These are phyloP conservation scores for Chalcosyrphus nemorum DNA, from an alignment of 2,888 invertebrate genomes.

Conservation along the genomic window DNA sequence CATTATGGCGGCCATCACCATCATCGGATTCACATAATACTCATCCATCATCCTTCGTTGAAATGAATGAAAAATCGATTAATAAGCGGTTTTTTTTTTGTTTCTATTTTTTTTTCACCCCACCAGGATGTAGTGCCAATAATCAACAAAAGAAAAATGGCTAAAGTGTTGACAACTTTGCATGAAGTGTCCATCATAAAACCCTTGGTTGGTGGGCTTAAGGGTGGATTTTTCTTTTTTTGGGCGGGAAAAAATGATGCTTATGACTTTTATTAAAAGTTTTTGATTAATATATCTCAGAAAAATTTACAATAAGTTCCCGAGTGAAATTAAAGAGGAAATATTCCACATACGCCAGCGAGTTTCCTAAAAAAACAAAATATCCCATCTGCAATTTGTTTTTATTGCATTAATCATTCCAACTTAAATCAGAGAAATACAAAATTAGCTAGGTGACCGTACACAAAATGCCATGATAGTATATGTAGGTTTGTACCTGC, in stretches of 20 bases:
- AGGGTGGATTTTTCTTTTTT: too few relatives aligned
- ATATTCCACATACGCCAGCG: slow-evolving; percentile 37
- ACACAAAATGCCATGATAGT: too few relatives aligned
- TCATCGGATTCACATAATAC: slow-evolving; percentile 32
- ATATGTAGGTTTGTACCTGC: slow-evolving; percentile 16
- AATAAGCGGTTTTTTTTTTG: slow-evolving; percentile 10
- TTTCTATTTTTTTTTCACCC: too few relatives aligned
- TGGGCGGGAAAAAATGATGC: background rate
- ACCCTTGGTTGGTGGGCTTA: background rate
- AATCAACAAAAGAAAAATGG: slow-evolving; percentile 19
- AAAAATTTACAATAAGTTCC: background rate
- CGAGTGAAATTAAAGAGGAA: background rate
- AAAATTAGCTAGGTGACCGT: slow-evolving; percentile 24
- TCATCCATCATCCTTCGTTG: slow-evolving; percentile 38
- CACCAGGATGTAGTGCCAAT: slow-evolving; percentile 5
- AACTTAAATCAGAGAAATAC: slow-evolving; percentile 21
- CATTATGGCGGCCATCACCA: slow-evolving; percentile 31
- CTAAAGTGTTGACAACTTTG: slow-evolving; percentile 15
- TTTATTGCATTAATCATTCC: slow-evolving; percentile 27
- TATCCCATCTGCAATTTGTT: slow-evolving; percentile 19
- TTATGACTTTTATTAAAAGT: background rate
- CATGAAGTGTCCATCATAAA: slow-evolving; percentile 2
- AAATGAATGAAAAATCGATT: slow-evolving; percentile 40
- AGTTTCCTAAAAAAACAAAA: background rate
- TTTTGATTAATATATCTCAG: slow-evolving; percentile 7